phyloP scores from a whole-genome alignment of 2,113 vertebrate species.

The Trachemys scripta region DNA sequence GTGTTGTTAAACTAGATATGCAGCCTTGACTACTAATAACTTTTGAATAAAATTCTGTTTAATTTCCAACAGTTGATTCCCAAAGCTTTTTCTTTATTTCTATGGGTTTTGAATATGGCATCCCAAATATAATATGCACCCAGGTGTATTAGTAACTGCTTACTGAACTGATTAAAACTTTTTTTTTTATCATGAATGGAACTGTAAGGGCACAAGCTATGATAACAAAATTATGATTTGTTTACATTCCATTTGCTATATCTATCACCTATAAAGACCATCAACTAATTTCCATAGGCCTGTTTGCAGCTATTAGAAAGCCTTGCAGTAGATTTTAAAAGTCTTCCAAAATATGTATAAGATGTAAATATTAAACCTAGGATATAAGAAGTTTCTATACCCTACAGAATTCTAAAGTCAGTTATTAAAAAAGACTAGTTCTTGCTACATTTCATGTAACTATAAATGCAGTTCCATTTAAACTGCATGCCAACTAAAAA shows the following conservation, averaged over 20 bases:
- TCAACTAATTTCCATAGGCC: background rate
- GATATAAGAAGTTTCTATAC: background rate
- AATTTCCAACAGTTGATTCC: fast-evolving
- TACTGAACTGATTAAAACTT: background rate
- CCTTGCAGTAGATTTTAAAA: background rate
- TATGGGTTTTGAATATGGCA: background rate
- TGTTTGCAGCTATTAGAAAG: background rate
- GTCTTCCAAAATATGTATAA: background rate
- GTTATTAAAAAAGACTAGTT: background rate
- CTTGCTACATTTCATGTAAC: background rate
- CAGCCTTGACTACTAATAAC: background rate
- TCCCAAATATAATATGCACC: background rate
- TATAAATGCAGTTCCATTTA: background rate
- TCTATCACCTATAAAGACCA: background rate
- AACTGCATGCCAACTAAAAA: background rate
- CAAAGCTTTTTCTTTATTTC: background rate
- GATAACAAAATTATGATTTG: fast-evolving
- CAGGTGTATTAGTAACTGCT: background rate
- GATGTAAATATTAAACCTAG: background rate
- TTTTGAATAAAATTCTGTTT: background rate
- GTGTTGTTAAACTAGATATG: background rate
- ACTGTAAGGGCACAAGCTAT: background rate
- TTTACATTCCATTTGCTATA: background rate
- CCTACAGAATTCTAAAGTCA: background rate
- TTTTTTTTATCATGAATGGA: background rate